Evolutionary conservation across 2,113 vertebrate species (phyloP).

Genomic region (Nannospalax galili): DNA sequence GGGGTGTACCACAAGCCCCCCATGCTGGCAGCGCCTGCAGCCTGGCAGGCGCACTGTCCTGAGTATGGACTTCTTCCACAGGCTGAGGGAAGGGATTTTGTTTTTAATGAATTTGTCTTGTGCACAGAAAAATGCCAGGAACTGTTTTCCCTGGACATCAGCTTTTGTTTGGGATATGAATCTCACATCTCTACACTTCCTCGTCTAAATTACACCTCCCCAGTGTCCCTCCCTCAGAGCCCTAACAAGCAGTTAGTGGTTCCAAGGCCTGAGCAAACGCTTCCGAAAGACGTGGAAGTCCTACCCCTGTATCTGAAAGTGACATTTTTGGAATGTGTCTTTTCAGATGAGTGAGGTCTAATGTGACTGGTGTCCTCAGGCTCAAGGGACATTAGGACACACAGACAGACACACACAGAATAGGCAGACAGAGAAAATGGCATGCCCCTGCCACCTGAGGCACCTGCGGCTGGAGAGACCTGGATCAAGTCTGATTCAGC

Average conservation of each 20-base stretch:
- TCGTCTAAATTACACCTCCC: background rate
- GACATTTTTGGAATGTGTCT: background rate
- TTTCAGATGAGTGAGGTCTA: background rate
- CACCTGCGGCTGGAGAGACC: background rate
- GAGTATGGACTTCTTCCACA: no score
- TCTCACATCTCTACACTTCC: background rate
- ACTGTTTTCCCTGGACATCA: rapidly evolving
- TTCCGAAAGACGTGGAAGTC: background rate
- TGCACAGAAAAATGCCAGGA: no score
- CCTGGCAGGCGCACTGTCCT: no score
- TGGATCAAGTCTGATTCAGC: background rate
- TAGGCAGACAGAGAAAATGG: background rate
- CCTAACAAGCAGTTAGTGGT: rapidly evolving
- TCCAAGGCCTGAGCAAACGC: rapidly evolving
- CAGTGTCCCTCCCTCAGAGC: background rate
- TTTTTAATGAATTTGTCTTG: background rate
- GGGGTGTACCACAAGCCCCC: rapidly evolving
- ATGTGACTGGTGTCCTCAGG: background rate
- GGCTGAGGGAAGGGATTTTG: background rate
- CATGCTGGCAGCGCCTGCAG: no score
- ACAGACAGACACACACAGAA: rapidly evolving
- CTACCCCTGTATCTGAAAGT: background rate
- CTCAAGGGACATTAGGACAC: no score
- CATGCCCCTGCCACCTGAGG: background rate
- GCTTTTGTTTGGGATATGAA: rapidly evolving